phyloP scores from a whole-genome alignment of 2,113 vertebrate species.

The Synodontis membranacea region DNA sequence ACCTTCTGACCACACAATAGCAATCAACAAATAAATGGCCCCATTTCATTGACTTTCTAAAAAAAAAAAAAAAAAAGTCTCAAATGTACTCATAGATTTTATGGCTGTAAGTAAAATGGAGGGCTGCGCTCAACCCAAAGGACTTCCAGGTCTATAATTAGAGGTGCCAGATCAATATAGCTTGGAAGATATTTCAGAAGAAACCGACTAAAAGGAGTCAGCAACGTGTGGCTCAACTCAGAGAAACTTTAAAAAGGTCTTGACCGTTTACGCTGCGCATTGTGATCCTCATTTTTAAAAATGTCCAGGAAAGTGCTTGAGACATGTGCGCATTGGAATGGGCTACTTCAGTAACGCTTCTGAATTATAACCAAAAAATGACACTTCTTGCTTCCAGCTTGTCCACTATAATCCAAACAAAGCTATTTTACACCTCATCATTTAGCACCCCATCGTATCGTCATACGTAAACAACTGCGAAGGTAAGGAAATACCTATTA shows the following conservation, averaged over 20 bases:
- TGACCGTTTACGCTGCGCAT: background rate
- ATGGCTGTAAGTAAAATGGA: conserved; percentile 23
- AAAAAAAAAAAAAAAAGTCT: background rate
- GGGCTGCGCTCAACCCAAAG: background rate
- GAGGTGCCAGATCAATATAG: conserved; percentile 27
- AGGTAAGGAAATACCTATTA: background rate
- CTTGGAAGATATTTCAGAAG: conserved; percentile 13
- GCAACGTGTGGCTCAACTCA: conserved; percentile 7
- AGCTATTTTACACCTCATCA: background rate
- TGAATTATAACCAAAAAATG: background rate
- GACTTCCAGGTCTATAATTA: conserved; percentile 20
- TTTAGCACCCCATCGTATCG: background rate
- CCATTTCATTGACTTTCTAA: conserved; percentile 1
- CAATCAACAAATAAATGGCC: conserved; percentile 15
- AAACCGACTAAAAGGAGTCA: conserved; percentile 26
- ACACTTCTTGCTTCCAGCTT: background rate
- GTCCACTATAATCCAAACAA: background rate
- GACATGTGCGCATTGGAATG: background rate
- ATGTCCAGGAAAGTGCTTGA: background rate
- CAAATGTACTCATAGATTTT: background rate
- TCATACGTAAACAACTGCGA: background rate
- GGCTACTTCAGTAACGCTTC: background rate
- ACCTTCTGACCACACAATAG: background rate
- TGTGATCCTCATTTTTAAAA: conserved; percentile 16
- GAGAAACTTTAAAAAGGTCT: background rate